Base-by-base conservation (phyloP, 2,888 invertebrate genomes). In the Athalia cordata region DNA sequence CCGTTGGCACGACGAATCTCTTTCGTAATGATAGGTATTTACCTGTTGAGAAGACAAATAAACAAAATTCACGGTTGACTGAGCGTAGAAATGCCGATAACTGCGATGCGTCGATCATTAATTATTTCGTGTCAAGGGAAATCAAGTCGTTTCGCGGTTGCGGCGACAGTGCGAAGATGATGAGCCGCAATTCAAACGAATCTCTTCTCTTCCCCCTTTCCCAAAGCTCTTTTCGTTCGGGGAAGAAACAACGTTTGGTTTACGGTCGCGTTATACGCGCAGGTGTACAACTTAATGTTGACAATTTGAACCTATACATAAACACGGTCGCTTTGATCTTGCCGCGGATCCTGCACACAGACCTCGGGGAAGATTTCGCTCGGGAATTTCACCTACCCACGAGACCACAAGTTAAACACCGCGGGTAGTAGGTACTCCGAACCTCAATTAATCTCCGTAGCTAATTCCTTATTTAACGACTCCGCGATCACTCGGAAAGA, bases 371-470 rank as follows among this genome's bases (percentile, higher is more conserved):
- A 61, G 75, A 75, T 75, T 75, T 75, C 75, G 43, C 75, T 62
- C 75, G 75, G 64, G 75, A 64, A 75, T 64, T 29, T 59, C 47
- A 72, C 72, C 57, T 57, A 72, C 72, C 72, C 72, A 47, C 59
- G 72, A 72, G 57, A 72, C 72, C 75, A 29, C 75, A 61, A 61
- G 75, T 75, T 75, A 64, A 75, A 64, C 75, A 75, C 8, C 75
- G 75, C 62, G 52, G 62, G 50, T 61, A 50, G 62, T 43, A 62
- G 50, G 62, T 62, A 75, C 75, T 64, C 64, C 75, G 75, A 75
- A 75, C 50, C 75, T 75, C 75, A 75, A 75, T 75, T 75, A 75
- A 75, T 75, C 75, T 72, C 72, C 72, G 57, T 59, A 15, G 72
- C 57, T 72, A 72, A 72, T 72, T 72, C 75, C 55, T 50, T 62